These are phyloP conservation scores for Rhadinocentrus ornatus DNA, from an alignment of 2,797 vertebrate species.

Conservation along the genomic window DNA sequence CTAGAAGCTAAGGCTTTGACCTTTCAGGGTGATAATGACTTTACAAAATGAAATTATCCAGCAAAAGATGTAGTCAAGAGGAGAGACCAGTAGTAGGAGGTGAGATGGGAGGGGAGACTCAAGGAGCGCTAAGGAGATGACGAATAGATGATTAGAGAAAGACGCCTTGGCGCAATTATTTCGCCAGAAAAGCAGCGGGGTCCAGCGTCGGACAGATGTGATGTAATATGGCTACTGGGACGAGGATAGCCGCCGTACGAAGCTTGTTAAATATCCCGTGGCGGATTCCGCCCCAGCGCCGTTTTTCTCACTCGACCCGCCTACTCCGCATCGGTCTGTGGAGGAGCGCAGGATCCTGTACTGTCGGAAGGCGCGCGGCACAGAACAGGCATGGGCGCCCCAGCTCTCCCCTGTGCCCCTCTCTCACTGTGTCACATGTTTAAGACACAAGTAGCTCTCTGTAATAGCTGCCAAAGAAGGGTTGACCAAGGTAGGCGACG, in stretches of 20 bases:
- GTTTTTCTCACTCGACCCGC: slow-evolving; percentile 72
- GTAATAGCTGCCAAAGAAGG: slow-evolving; percentile 76
- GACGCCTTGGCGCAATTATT: slow-evolving; percentile 53
- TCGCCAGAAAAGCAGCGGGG: slow-evolving; percentile 27
- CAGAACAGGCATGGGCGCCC: slow-evolving; percentile 47
- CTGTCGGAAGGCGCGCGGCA: slow-evolving; percentile 48
- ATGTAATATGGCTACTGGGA: slow-evolving; percentile 66
- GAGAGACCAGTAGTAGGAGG: slow-evolving; percentile 23
- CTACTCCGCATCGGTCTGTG: slow-evolving; percentile 70
- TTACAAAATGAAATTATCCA: slow-evolving; percentile 76
- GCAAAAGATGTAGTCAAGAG: slow-evolving; percentile 63
- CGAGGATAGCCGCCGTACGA: slow-evolving; percentile 35
- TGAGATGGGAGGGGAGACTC: slow-evolving; percentile 31
- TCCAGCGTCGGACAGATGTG: slow-evolving; percentile 52
- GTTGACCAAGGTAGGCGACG: slow-evolving; percentile 65
- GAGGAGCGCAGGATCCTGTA: slow-evolving; percentile 39
- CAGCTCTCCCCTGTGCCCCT: slow-evolving; percentile 52
- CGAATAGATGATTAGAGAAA: slow-evolving; percentile 57
- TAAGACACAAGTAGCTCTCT: slow-evolving; percentile 83
- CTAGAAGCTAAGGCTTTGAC: slow-evolving; percentile 68
- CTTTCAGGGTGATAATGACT: slow-evolving; percentile 75
- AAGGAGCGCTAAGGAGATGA: slow-evolving; percentile 53
- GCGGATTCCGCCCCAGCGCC: slow-evolving; percentile 61
- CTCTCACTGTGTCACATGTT: slow-evolving; percentile 82
- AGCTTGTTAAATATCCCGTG: slow-evolving; percentile 68